Evolutionary conservation across 2,113 vertebrate genomes (phyloP), one percentile per base, ranked within the genome.

Genomic region (Pseudolaguvia tuberculata): DNA sequence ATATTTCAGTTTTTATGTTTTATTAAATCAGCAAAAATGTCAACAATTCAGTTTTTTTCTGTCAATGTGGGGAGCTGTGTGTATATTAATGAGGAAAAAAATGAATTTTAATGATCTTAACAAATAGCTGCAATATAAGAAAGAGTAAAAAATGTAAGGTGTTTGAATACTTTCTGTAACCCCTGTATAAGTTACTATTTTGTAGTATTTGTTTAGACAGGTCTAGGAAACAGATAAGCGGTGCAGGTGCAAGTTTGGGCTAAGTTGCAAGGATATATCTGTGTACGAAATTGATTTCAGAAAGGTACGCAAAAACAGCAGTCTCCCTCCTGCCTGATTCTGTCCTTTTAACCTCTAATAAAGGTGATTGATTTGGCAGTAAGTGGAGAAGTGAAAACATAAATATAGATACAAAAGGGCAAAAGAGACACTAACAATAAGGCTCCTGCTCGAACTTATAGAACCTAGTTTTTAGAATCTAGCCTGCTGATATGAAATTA

Each of bases 261-360:
- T 57, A 20, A 27, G 21, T 35, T 47, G 20, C 25, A 21, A 42
- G 57, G 18, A 25, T 67, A 27, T 67, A 8, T 23, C 23, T 75
- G 18, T 18, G 39, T 20, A 75, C 61, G 70, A 82, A 75, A 73
- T 70, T 75, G 48, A 72, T 51, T 20, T 31, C 42, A 56, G 29
- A 20, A 73, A 61, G 75, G 69, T 76, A 67, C 79, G 23, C 31
- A 25, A 63, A 75, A 14, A 58, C n/a, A n/a, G n/a, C 61, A 35
- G 77, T 51, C 23, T 65, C 53, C 68, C 77, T 6, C 73, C 57
- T 66, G 65, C 69, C 81, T 69, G 70, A 77, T 58, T 14, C 53
- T 70, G 57, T 63, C 70, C 61, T 72, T 82, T 80, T 78, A 71
- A 76, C 5, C 65, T 51, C 57, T 74, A 77, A 83, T 83, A 67